These are phyloP conservation scores for Thereva unica DNA, from an alignment of 2,888 invertebrate species.

Conservation along the genomic window DNA sequence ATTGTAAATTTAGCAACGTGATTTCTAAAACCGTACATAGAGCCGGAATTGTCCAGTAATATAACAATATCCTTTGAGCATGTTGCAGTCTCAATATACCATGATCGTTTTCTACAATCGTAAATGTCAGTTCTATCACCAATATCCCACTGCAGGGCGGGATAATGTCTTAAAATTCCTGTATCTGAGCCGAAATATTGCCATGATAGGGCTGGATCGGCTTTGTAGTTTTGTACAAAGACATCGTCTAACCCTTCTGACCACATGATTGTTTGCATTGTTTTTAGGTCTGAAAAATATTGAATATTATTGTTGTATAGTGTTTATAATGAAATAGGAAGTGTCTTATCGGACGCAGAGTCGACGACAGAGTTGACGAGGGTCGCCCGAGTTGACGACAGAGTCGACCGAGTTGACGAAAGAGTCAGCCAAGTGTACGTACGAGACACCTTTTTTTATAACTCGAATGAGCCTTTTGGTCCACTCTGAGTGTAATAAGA, in stretches of 20 bases:
- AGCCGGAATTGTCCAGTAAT: constrained; percentile 92
- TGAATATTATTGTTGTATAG: neutral
- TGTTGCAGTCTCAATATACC: constrained; percentile 98
- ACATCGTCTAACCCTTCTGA: constrained; percentile 82
- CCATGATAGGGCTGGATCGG: constrained; percentile 91
- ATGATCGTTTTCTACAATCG: constrained; percentile 89
- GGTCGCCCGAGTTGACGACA: too few relatives aligned
- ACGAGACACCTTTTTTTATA: too few relatives aligned
- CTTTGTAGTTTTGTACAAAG: constrained; percentile 82
- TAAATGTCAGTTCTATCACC: constrained; percentile 72
- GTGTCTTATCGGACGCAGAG: too few relatives aligned
- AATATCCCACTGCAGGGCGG: constrained; percentile 74
- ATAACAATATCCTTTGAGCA: constrained; percentile 97
- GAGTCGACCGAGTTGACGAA: too few relatives aligned
- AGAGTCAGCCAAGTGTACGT: too few relatives aligned
- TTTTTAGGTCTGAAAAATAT: constrained; percentile 59
- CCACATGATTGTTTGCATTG: constrained; percentile 84
- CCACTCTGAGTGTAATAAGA: too few relatives aligned
- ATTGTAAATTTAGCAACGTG: constrained; percentile 85
- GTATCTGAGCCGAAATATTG: constrained; percentile 96
- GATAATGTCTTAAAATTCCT: constrained; percentile 92
- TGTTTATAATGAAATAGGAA: too few relatives aligned
- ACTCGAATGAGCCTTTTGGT: too few relatives aligned
- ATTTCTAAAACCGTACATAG: constrained; percentile 85
- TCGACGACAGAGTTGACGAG: too few relatives aligned